These are phyloP conservation scores for Alces alces DNA, from an alignment of 2,113 vertebrate genomes.

Conservation along the genomic window DNA sequence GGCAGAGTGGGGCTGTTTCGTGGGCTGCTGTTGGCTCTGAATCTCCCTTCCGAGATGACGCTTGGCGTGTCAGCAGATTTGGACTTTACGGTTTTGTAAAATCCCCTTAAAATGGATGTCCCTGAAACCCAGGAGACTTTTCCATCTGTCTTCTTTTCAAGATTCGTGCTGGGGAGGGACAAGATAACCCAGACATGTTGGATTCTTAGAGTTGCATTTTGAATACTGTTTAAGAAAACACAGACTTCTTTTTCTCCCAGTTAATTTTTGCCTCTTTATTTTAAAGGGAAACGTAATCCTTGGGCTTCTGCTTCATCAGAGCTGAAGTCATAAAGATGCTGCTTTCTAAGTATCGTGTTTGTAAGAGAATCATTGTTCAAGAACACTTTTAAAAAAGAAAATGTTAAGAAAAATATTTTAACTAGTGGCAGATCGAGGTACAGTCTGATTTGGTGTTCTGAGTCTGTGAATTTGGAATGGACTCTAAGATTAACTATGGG, in stretches of 20 bases:
- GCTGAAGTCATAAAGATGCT: background rate
- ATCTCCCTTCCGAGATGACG: constrained; percentile 34
- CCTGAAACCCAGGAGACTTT: background rate
- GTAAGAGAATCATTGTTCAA: background rate
- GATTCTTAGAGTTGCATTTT: background rate
- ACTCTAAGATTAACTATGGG: background rate
- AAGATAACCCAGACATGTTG: background rate
- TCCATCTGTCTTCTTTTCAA: constrained; percentile 26
- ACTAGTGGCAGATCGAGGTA: background rate
- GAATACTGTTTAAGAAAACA: constrained; percentile 38
- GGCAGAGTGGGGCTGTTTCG: background rate
- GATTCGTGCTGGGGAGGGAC: background rate
- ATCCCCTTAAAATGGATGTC: constrained; percentile 22
- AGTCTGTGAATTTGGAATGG: background rate
- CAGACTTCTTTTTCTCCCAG: background rate
- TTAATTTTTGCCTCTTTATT: constrained; percentile 7
- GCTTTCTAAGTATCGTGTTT: background rate
- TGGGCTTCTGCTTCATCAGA: background rate
- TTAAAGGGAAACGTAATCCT: background rate
- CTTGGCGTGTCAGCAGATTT: constrained; percentile 3
- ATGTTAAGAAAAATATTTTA: background rate
- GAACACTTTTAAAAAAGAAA: background rate
- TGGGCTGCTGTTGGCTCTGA: constrained; percentile 18
- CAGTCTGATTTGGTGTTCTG: background rate
- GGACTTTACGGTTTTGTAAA: constrained; percentile 44